Evolutionary conservation across 23 tunicate species (phyloP), one percentile per base, ranked within the genome.

Genomic region (Styela plicata): DNA sequence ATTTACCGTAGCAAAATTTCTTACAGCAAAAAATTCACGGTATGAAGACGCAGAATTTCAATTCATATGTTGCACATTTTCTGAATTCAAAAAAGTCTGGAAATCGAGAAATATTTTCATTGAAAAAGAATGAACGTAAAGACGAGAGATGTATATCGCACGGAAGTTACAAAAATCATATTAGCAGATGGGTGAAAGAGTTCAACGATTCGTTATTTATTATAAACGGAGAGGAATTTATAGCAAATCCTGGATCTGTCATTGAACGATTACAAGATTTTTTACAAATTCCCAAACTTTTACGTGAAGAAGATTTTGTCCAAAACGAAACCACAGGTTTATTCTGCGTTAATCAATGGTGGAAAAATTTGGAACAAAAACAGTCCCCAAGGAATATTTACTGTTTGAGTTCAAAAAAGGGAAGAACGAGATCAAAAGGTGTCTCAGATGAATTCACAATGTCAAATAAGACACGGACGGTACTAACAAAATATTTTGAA

Each of bases 281-380:
- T 74, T 23, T 74, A 18, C 63, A 23, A 19, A 74, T 74, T 74
- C 79, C 79, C 0, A 74, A 74, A 33, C 57, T 74, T 20, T 33
- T 74, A 33, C 64, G 20, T 0, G 23, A 21, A 63, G 31, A 21
- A 63, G 79, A 74, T 63, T 74, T 74, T 33, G 63, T 74, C 21
- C 57, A 31, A 30, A 30, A 0, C 1, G 24, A 24, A 33, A 31
- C n/a, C 29, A 74, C 67, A 0, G 79, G 79, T 30, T 74, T 74
- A 23, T 74, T 18, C 33, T 74, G 79, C 31, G 18, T 74, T 31
- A 21, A 63, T 17, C 79, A 63, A 18, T 74, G 79, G 79, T 74
- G 79, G 79, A 30, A 74, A 30, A n/a, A n/a, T n/a, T n/a, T n/a
- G n/a, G n/a, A n/a, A n/a, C n/a, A n/a, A n/a, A n/a, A n/a, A 18